Evolutionary conservation across 2,113 vertebrate genomes (phyloP), one percentile per base, ranked within the genome.

Genomic region (Rostratula benghalensis): DNA sequence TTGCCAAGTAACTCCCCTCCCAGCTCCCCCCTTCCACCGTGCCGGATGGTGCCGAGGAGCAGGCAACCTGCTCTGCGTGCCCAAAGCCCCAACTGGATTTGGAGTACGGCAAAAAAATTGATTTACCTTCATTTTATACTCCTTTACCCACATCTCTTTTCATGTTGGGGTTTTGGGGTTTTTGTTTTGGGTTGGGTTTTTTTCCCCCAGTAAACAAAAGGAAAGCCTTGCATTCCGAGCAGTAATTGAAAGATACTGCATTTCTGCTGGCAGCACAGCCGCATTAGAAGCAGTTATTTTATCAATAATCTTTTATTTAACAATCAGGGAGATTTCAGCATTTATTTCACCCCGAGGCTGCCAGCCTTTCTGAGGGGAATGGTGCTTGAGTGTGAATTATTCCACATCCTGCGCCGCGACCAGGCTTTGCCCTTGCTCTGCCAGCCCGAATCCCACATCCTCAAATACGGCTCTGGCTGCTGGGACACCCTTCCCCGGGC

Each of bases 281-380:
- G 33, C 61, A 77, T 96, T 94, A 97, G 92, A 57, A 96, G 95
- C 97, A 71, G 75, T 98, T 97, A 92, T 95, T 94, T 94, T 41
- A 45, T 94, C 71, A 43, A 88, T 91, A 96, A 94, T 96, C 96
- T 94, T 89, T 96, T 90, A 92, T 96, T 97, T 96, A 95, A 90
- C 95, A 95, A 97, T 96, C 95, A 84, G 96, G 91, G 96, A 95
- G 83, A 57, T 94, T 91, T 96, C 93, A 57, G 87, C 83, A 54
- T 96, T 96, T 93, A 60, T 95, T 97, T 96, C 59, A 23, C 95
- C 94, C 87, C 1, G 63, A 96, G 24, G 85, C 96, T 87, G 94
- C 83, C 60, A 63, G 93, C 85, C 80, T 92, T 94, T 88, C 93
- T 33, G 33, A 86, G 74, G 80, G 61, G 74, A 93, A 78, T 10